Evolutionary conservation across 2,888 invertebrate genomes (phyloP).

Genomic region (Pyrrhosoma nymphula): DNA sequence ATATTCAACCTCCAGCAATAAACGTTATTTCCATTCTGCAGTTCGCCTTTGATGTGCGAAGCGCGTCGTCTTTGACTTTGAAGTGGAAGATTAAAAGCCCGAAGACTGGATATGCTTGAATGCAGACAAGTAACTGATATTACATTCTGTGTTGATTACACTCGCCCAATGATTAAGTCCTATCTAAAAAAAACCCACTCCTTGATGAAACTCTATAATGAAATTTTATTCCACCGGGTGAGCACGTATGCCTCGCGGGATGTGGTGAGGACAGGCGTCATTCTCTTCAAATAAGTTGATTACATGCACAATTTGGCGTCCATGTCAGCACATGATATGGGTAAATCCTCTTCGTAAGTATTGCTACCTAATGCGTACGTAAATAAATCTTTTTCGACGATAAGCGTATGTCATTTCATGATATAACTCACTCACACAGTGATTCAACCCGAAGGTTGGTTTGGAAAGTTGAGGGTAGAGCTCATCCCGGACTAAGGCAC

Average conservation of each 20-base stretch:
- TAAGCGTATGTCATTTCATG: too few species aligned
- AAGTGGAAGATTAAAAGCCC: slow-evolving; percentile 3
- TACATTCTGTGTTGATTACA: background rate
- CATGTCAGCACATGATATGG: too few species aligned
- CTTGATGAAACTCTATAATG: background rate
- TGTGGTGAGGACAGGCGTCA: background rate
- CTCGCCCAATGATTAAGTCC: background rate
- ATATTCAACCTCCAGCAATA: slow-evolving; percentile 12
- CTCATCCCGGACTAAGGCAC: too few species aligned
- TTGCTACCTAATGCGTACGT: too few species aligned
- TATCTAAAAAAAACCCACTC: background rate
- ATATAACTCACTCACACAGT: too few species aligned
- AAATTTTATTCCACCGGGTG: background rate
- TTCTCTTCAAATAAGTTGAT: too few species aligned
- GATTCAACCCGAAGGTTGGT: too few species aligned
- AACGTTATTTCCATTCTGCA: slow-evolving; percentile 15
- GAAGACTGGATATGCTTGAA: background rate
- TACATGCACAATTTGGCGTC: too few species aligned
- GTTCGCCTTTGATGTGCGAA: background rate
- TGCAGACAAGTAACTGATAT: background rate
- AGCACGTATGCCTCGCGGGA: background rate
- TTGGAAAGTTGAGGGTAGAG: too few species aligned
- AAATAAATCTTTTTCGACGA: too few species aligned
- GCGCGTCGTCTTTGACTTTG: background rate
- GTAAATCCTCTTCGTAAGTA: too few species aligned